Conservation (phyloP, 2,888 invertebrate genomes). For the Ectemnius cavifrons region DNA sequence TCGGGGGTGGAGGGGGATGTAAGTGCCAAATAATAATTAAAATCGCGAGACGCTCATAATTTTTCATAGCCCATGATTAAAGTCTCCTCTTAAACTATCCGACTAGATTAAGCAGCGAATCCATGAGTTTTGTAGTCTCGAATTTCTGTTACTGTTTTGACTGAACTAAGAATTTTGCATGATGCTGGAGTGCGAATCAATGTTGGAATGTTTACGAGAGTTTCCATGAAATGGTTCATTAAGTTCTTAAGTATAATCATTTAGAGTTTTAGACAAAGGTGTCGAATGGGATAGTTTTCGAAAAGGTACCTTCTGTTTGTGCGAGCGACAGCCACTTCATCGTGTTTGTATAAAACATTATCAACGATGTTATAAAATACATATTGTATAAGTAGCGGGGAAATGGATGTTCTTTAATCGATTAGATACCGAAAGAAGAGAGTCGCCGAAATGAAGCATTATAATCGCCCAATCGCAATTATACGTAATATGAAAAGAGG, state of each 20-base stretch:
- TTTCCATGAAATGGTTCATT: conserved; percentile 27
- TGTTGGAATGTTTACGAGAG: conserved; percentile 47
- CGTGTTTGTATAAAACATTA: conserved; percentile 50
- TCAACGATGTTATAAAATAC: conserved; percentile 43
- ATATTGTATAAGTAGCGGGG: conserved; percentile 33
- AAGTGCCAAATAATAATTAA: conserved; percentile 61
- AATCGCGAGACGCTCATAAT: conserved; percentile 36
- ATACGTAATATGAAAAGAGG: not conserved
- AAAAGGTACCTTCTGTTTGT: too few species aligned
- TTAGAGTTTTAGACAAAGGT: conserved; percentile 1
- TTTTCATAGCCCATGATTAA: conserved; percentile 34
- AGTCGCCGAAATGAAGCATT: conserved; percentile 37
- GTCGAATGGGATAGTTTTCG: not conserved
- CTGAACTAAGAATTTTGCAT: not conserved
- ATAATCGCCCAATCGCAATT: not conserved
- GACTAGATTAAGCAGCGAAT: conserved; percentile 21
- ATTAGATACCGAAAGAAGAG: conserved; percentile 40
- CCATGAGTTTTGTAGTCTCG: conserved; percentile 17
- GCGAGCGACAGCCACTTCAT: conserved; percentile 14
- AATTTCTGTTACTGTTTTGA: conserved; percentile 15
- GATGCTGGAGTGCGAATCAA: conserved; percentile 8
- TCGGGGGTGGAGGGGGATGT: conserved; percentile 18
- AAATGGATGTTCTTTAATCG: conserved; percentile 32
- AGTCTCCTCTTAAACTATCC: conserved; percentile 32
- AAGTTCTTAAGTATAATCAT: conserved; percentile 19